Conservation (phyloP, 2,797 vertebrate species). For the Hypotaenidia okinawae region DNA sequence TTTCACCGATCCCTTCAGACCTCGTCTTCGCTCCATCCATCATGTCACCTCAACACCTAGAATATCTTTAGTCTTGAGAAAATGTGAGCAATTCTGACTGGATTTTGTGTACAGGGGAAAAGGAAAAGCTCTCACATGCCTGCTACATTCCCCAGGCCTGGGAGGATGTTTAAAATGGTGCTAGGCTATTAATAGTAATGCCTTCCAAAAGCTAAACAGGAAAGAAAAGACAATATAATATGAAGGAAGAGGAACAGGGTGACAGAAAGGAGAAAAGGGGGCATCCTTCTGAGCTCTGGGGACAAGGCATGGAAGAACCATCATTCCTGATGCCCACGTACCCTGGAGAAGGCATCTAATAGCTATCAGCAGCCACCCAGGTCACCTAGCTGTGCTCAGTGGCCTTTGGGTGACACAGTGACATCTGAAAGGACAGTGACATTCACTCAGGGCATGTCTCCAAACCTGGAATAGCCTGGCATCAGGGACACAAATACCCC, state of each 20-base stretch:
- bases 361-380: not conserved
- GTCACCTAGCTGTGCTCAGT: not conserved
- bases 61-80: not conserved
- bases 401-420: not conserved
- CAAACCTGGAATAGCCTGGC: not conserved
- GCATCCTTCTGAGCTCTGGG: not conserved
- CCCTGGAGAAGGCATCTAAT: not conserved
- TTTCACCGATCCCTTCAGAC: conserved; percentile 28
- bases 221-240: not conserved
- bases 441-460: not conserved
- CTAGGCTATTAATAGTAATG: not conserved
- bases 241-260: not conserved
- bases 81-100: not conserved
- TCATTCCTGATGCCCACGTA: not conserved
- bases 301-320: not conserved
- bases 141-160: not conserved
- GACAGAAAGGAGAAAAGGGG: not conserved
- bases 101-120: not conserved
- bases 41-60: not conserved
- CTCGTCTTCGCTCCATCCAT: not conserved
- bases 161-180: not conserved
- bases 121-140: not conserved
- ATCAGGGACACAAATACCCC: not conserved
- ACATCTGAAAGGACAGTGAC: not conserved
- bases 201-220: not conserved